Percentiles rank a stretch among this genome's conserved stretches.
Conservation (phyloP, 2,888 invertebrate genomes). For the Tubulanus polymorphus region DNA sequence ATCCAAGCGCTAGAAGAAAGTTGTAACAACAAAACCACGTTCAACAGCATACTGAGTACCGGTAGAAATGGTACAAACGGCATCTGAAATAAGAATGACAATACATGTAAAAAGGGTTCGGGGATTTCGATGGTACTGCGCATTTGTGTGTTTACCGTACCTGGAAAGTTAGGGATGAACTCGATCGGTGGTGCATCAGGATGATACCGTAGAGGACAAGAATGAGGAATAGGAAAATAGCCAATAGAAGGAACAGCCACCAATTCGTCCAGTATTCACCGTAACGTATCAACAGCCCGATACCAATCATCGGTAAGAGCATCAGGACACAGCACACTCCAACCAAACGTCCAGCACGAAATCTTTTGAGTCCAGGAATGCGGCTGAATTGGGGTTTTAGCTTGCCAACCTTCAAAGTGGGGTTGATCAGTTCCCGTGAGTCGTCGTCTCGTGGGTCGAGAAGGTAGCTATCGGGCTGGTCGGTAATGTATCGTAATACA, state of each 20-base stretch:
- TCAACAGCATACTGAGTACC: slow-evolving; percentile 41
- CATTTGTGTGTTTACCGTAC: too few species aligned
- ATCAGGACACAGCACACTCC: slow-evolving; percentile 60
- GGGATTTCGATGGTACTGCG: too few species aligned
- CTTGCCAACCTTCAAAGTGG: slow-evolving; percentile 62
- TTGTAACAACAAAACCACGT: slow-evolving; percentile 47
- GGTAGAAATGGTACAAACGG: slow-evolving; percentile 49
- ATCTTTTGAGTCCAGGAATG: slow-evolving; percentile 71
- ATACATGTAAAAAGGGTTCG: too few species aligned
- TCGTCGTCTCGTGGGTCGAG: slow-evolving; percentile 27
- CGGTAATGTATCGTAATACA: slow-evolving; percentile 70
- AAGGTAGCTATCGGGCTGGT: slow-evolving; percentile 44
- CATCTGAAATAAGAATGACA: slow-evolving; percentile 38
- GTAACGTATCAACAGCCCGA: slow-evolving; percentile 50
- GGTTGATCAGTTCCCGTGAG: slow-evolving; percentile 23
- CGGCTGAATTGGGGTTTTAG: slow-evolving; percentile 68
- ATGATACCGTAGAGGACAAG: slow-evolving; percentile 44
- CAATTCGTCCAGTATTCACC: slow-evolving; percentile 56
- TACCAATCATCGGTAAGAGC: slow-evolving; percentile 62
- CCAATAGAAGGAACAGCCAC: slow-evolving; percentile 64
- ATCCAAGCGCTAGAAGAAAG: slow-evolving; percentile 47
- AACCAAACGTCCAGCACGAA: slow-evolving; percentile 73
- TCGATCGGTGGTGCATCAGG: slow-evolving; percentile 51
- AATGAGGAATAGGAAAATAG: slow-evolving; percentile 37
- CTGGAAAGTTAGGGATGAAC: slow-evolving; percentile 50